Percentiles rank a stretch among this genome's conserved stretches.
These are phyloP conservation scores for Ormyrus labotus DNA, from an alignment of 2,888 invertebrate genomes.

Conservation along the genomic window DNA sequence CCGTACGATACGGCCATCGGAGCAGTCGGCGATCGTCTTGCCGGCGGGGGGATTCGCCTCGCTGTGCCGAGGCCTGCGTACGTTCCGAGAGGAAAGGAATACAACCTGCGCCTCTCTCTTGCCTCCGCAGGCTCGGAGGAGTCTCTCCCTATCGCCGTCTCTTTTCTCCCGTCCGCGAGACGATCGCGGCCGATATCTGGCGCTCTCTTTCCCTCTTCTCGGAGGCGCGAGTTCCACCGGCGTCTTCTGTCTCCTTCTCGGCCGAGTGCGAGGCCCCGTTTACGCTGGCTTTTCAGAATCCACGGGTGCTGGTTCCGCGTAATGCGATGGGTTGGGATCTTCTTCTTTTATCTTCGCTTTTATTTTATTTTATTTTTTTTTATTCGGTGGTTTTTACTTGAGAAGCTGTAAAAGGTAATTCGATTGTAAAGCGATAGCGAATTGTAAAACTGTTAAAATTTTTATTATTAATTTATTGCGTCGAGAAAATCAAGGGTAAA, in stretches of 20 bases:
- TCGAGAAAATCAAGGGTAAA: no score
- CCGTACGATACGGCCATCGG: slow-evolving; percentile 23
- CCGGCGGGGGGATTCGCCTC: background rate
- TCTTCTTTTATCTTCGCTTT: background rate
- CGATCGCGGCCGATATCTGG: no score
- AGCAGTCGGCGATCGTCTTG: slow-evolving; percentile 57
- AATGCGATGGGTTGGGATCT: background rate
- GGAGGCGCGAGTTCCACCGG: background rate
- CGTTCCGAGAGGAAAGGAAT: slow-evolving; percentile 1
- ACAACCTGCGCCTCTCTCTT: slow-evolving; percentile 4
- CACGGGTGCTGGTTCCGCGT: no score
- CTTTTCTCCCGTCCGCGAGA: background rate
- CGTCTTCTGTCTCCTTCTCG: background rate
- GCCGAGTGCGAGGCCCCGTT: no score
- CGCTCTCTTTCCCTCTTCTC: no score
- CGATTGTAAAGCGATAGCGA: no score
- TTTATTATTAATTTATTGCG: no score
- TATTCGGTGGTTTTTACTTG: no score
- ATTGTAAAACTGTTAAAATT: no score
- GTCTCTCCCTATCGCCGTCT: background rate
- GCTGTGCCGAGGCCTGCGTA: background rate
- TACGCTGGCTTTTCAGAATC: background rate
- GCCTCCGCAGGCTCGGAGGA: background rate
- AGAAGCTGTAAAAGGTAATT: no score
- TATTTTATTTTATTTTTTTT: no score